Percentiles rank a stretch among this genome's conserved stretches.
phyloP scores from a whole-genome alignment of 2,797 vertebrate species.

The Diceros bicornis region DNA sequence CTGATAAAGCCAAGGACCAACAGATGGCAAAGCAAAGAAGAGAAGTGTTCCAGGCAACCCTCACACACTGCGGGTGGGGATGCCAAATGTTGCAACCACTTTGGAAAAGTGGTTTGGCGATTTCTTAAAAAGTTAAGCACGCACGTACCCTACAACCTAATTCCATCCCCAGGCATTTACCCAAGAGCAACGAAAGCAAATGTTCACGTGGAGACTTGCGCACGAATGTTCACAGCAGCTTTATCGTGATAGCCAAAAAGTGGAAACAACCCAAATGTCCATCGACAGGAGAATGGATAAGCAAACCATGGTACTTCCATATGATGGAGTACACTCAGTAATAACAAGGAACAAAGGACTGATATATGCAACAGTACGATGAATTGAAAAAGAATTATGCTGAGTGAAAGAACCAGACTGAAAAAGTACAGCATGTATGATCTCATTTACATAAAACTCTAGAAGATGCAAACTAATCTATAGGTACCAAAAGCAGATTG shows the following conservation, averaged over 20 bases:
- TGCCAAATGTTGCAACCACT: neutral
- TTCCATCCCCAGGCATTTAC: neutral
- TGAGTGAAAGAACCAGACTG: too few relatives aligned
- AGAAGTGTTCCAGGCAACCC: neutral
- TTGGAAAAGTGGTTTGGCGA: neutral
- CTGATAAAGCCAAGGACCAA: neutral
- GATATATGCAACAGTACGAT: accelerated
- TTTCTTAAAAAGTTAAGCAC: neutral
- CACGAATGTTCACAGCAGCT: neutral
- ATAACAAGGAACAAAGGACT: neutral
- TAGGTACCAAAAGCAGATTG: neutral
- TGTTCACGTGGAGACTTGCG: accelerated
- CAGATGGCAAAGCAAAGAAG: neutral
- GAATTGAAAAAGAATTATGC: neutral
- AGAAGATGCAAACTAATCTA: neutral
- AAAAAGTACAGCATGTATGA: too few relatives aligned
- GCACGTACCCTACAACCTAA: accelerated
- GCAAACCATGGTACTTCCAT: accelerated
- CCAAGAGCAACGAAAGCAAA: neutral
- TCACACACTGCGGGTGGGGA: neutral
- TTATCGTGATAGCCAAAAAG: neutral
- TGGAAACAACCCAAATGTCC: neutral
- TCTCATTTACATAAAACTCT: neutral
- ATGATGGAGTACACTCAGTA: accelerated
- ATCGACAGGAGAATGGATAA: neutral